Base-by-base conservation (phyloP, 2,888 invertebrate genomes). In the Drosophila borealis region DNA sequence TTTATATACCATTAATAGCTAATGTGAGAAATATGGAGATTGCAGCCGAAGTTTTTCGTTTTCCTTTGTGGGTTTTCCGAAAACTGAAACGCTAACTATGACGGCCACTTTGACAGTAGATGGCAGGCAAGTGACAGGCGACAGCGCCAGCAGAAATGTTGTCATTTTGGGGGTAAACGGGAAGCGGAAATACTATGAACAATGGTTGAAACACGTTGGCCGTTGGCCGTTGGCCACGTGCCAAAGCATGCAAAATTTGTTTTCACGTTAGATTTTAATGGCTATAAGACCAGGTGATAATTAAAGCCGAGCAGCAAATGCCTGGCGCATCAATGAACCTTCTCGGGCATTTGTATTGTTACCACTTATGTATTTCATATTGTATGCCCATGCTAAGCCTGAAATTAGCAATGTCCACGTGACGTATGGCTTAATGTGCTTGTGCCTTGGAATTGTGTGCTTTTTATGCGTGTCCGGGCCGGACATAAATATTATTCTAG, bases 11-110 rank as follows among this genome's bases (percentile, higher is more conserved):
- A 83, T 84, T 80, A 84, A 81, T 77, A 77, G 69, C 60, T 73
- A 82, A 82, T 83, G 81, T 70, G 71, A 46, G 71, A 79, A 81
- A 78, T 71, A 82, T 82, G 78, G 54, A 85, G 78, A 82, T 79
- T 73, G 56, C 55, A 61, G 46, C 48, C 46, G 56, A 67, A 54
- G 46, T 44, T 61, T 19, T 66, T 14, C 5, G 17, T 50, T 48
- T 33, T 45, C 19, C 44, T 33, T 46, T 9, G 13, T 46, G 13
- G 34, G 17, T 36, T 63, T 62, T 39, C 48, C 29, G 34, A 65
- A 71, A 66, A 51, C 46, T 62, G 49, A 14, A 60, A n/a, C 53
- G 66, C 34, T 61, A 29, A 72, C 44, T 59, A 63, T 60, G 63
- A 67, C 54, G 37, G 48, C 14, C 45, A 60, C 41, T 49, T 53